Percentiles rank a stretch among this genome's conserved stretches.
Conservation (phyloP, 2,888 invertebrate genomes). For the Malthinus flaveolus region DNA sequence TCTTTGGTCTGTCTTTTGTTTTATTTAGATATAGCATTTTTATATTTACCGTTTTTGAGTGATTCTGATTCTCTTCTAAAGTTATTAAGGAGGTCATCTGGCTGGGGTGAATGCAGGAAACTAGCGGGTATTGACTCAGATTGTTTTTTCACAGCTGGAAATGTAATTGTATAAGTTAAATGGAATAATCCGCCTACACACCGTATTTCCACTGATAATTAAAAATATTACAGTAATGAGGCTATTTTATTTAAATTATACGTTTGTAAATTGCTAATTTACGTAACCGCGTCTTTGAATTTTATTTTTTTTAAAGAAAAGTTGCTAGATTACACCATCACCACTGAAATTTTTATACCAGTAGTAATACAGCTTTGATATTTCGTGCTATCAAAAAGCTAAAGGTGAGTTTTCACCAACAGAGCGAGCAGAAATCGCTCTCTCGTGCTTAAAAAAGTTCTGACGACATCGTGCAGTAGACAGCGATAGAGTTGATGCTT, state of each 20-base stretch:
- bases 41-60: slow-evolving; percentile 28
- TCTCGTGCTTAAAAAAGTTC: too few relatives aligned
- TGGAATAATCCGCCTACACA: slow-evolving; percentile 14
- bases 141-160: slow-evolving; percentile 31
- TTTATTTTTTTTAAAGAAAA: background rate
- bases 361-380: slow-evolving; percentile 14
- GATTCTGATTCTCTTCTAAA: slow-evolving; percentile 22
- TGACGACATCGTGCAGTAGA: too few relatives aligned
- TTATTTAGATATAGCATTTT: slow-evolving; percentile 19
- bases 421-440: too few relatives aligned
- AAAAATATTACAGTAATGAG: slow-evolving; percentile 7
- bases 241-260: background rate
- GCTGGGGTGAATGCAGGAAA: slow-evolving; percentile 31
- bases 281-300: background rate
- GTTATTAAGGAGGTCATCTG: slow-evolving; percentile 29
- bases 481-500: too few relatives aligned
- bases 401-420: too few relatives aligned
- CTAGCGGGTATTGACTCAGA: slow-evolving; percentile 31
- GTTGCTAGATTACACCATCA: background rate
- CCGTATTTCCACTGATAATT: slow-evolving; percentile 26
- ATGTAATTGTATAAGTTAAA: slow-evolving; percentile 27
- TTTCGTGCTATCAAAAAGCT: too few relatives aligned
- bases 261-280: background rate
- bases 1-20: too few relatives aligned
- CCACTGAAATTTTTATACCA: slow-evolving; percentile 15